Conservation (phyloP, 2,888 invertebrate species). For the Drosophila seclusa region DNA sequence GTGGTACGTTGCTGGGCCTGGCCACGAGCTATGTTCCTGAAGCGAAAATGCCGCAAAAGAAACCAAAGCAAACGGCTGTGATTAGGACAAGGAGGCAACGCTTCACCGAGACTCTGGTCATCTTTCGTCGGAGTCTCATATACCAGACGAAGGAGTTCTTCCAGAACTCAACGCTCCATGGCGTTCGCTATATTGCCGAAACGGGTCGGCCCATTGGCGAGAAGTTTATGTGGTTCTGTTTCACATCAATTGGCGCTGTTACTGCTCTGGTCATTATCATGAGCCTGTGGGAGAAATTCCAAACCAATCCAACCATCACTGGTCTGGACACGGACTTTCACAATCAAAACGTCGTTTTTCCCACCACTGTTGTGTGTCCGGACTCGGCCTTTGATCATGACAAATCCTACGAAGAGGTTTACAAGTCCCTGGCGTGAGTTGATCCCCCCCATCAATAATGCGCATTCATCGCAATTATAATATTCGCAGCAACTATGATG, state of each 20-base stretch:
- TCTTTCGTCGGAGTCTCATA: conserved; percentile 87
- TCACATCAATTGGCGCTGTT: conserved; percentile 89
- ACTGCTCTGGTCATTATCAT: conserved; percentile 91
- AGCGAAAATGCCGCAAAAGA: conserved; percentile 73
- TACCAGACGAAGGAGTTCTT: conserved; percentile 91
- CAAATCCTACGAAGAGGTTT: conserved; percentile 74
- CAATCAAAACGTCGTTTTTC: conserved; percentile 92
- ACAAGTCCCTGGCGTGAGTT: conserved; percentile 78
- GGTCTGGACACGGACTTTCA: conserved; percentile 93
- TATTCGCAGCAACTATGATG: conserved; percentile 74
- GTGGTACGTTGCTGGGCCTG: conserved; percentile 25
- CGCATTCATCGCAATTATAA: not conserved
- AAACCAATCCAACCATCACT: conserved; percentile 93
- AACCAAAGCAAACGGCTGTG: conserved; percentile 14
- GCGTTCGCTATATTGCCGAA: conserved; percentile 92
- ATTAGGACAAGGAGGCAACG: conserved; percentile 44
- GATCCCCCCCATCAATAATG: not conserved
- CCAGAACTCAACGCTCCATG: conserved; percentile 91
- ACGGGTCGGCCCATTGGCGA: conserved; percentile 90
- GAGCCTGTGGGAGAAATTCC: conserved; percentile 93
- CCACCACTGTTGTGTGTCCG: conserved; percentile 89
- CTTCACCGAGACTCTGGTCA: conserved; percentile 66
- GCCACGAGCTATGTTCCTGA: conserved; percentile 53
- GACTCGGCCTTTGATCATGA: conserved; percentile 86
- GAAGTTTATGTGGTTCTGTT: conserved; percentile 93